Evolutionary conservation across 2,797 vertebrate species (phyloP), one percentile per base, ranked within the genome.

Genomic region (Sebastes minor): DNA sequence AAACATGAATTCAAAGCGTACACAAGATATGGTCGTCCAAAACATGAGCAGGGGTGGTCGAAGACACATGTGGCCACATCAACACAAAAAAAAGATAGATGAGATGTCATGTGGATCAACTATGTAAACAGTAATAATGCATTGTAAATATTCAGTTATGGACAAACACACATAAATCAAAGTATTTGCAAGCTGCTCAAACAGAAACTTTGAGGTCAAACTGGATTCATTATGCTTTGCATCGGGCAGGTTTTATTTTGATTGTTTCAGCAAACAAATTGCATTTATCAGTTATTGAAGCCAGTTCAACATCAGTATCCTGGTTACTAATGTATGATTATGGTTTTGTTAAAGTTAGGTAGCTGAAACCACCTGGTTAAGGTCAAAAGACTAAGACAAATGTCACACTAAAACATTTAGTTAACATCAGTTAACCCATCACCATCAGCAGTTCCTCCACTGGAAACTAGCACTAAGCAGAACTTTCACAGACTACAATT

Each of bases 101-200:
- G 69, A 67, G 35, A 75, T 74, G 52, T 69, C 68, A 27, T 16
- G 30, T 83, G 80, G 73, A 78, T 78, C 73, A 80, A 72, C 67
- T 68, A 65, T 81, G 72, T 77, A 78, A 83, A 78, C 33, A 79
- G 35, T 56, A 65, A 75, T 73, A 81, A 66, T 53, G 53, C 12
- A 66, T 8, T 69, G 60, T 76, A 85, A 80, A 81, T 66, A 86
- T 60, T 53, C 28, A 74, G 49, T 70, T 76, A 76, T 68, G 38
- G 25, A 83, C 38, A 68, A 32, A 62, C 53, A 71, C 33, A 68
- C 27, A 70, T 33, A 76, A 80, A 78, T 82, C 61, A 82, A 75
- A 84, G 27, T 64, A 57, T 66, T 76, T 73, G 33, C 56, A 73
- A 71, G 63, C 22, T 66, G 42, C 61, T 56, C 57, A 42, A 65